Evolutionary conservation across 2,888 invertebrate species (phyloP), one percentile per base, ranked within the genome.

Genomic region (Drosophila neotestacea): DNA sequence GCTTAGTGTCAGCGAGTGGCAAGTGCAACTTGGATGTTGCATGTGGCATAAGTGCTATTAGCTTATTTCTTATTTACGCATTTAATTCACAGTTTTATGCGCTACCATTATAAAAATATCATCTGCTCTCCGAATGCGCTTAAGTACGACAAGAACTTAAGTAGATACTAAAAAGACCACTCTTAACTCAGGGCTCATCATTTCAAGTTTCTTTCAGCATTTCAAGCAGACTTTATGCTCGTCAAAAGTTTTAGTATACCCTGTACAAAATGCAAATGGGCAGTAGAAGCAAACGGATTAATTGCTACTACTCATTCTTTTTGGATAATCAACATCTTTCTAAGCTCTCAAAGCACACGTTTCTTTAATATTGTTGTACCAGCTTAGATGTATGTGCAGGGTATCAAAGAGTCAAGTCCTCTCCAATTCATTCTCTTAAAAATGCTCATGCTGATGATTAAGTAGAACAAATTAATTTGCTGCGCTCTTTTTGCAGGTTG

Each of bases 381-480:
- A 22, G 7, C 13, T 30, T 30, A 5, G 7, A 28, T 4, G 4
- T 13, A 41, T 16, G 1, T 6, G 4, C 4, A 7, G 7, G 10
- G 27, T 44, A 50, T 22, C 11, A 3, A 6, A 22, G 11, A 32
- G 36, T n/a, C 22, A 5, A n/a, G 34, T 6, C 4, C 4, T 11
- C 36, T 22, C 6, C 4, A 38, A 13, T 32, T n/a, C 16, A 32
- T 34, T 16, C 27, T 32, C 28, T 51, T 39, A 32, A 42, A 55
- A 38, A 22, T 4, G 32, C 38, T 36, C 9, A 41, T 22, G 36
- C 16, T 42, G 32, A 28, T 62, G 70, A 60, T 63, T 36, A 60
- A 69, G 60, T 68, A 58, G 48, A 10, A 65, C 58, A 69, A 74
- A 76, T 89, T 79, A 64, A 85, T 82, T 76, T 77, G 60, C 63